phyloP scores from a whole-genome alignment of 1,140 invertebrate species.

The Bombus sibiricus region DNA sequence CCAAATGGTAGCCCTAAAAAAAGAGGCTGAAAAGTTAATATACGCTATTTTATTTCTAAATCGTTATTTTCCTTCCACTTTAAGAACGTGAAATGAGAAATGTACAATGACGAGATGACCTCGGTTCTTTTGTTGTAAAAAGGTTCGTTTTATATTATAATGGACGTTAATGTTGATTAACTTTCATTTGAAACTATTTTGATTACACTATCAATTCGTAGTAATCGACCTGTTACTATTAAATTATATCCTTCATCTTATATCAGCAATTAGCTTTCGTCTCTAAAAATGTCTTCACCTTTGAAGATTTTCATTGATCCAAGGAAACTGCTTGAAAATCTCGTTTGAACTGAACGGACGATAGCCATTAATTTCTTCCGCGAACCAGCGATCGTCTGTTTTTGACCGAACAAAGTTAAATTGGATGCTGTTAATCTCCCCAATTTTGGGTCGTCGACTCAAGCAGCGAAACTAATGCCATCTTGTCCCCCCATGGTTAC shows the following conservation, averaged over 20 bases:
- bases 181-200: no score
- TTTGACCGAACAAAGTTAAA: slow-evolving; percentile 25
- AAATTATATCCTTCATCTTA: no score
- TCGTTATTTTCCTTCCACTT: no score
- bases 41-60: no score
- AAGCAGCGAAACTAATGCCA: slow-evolving; percentile 2
- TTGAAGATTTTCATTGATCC: background rate
- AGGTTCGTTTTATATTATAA: no score
- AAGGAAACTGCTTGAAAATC: background rate
- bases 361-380: background rate
- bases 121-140: no score
- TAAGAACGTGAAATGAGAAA: background rate
- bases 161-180: no score
- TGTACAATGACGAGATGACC: background rate
- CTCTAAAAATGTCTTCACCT: no score
- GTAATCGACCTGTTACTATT: no score
- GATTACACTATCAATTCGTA: background rate
- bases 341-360: background rate
- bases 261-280: no score
- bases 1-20: no score
- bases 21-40: no score
- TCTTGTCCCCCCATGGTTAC: slow-evolving; percentile 23
- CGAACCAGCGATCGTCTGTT: background rate
- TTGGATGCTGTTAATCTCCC: slow-evolving; percentile 2
- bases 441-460: background rate